Evolutionary conservation across 2,888 invertebrate genomes (phyloP), one percentile per base, ranked within the genome.

Genomic region (Tiliacea citrago): DNA sequence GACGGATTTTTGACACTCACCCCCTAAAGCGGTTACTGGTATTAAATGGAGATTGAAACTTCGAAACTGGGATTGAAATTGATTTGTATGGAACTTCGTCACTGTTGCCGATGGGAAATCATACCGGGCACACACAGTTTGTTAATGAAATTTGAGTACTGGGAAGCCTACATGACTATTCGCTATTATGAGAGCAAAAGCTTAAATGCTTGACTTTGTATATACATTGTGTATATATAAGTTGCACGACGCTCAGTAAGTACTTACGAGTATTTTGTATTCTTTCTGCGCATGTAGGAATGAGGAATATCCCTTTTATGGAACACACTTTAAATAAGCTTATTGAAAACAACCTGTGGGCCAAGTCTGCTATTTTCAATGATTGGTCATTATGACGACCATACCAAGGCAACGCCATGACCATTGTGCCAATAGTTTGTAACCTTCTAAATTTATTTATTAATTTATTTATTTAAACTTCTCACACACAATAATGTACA

Each of bases 241-340:
- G 51, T 45, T 51, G 21, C 35, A 49, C 78, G 29, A 49, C 47
- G 49, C 60, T 60, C 55, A 42, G 35, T 81, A 24, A 57, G 42
- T 68, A 65, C 65, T 68, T 61, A 66, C 49, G 53, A 72, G 80
- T 72, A 66, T 76, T 75, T 77, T 72, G 60, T 58, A 65, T 81
- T 71, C n/a, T 57, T 60, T 58, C 57, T 61, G 51, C 21, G 74
- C 39, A 62, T 58, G 45, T 13, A 35, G 24, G 35, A 79, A 73
- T 67, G 66, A 39, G 57, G 35, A 66, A 61, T 65, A 65, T 45
- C 24, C 45, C 29, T 13, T 45, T 29, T 45, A 53, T 13, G 42
- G 13, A 53, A 68, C 42, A 70, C 16, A n/a, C 24, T 53, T 42
- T 12, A 67, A 18, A 8, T 29, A 51, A 55, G n/a, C 42, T 9